phyloP scores from a whole-genome alignment of 2,888 invertebrate species.

The Argynnis bischoffii region DNA sequence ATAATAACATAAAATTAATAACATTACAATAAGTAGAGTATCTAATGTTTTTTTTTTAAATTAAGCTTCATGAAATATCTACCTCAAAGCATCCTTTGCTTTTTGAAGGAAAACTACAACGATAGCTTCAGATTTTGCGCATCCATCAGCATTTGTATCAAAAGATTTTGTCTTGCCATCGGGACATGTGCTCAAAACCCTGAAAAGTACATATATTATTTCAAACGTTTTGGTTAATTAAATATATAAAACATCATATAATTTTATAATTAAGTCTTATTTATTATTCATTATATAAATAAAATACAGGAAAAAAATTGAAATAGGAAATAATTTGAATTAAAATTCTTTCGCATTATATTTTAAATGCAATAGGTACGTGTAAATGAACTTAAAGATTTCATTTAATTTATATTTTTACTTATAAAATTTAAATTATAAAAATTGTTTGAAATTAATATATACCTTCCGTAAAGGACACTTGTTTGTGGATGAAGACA shows the following conservation, averaged over 20 bases:
- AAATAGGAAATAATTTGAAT: too few species aligned
- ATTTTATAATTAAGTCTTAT: too few species aligned
- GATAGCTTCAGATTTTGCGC: constrained; percentile 88
- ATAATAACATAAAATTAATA: not conserved
- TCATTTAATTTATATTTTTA: too few species aligned
- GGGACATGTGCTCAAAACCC: constrained; percentile 78
- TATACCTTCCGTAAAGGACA: constrained; percentile 60
- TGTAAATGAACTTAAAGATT: too few species aligned
- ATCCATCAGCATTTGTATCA: constrained; percentile 89
- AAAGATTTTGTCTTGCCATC: constrained; percentile 94
- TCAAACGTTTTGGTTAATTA: not conserved
- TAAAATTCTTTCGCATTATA: too few species aligned
- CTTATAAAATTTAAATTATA: too few species aligned
- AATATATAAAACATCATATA: too few species aligned
- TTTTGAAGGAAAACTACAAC: constrained; percentile 87
- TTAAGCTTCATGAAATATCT: constrained; percentile 8
- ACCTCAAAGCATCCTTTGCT: constrained; percentile 80
- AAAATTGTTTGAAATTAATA: too few species aligned
- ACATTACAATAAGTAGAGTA: not conserved
- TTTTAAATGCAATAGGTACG: too few species aligned
- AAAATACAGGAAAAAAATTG: too few species aligned
- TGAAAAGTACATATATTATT: constrained; percentile 38
- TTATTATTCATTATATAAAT: too few species aligned
- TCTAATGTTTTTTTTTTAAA: not conserved
- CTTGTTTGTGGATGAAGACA: constrained; percentile 79